Evolutionary conservation across 2,797 vertebrate species (phyloP), one percentile per base, ranked within the genome.

Genomic region (Orientallactaga sibirica): DNA sequence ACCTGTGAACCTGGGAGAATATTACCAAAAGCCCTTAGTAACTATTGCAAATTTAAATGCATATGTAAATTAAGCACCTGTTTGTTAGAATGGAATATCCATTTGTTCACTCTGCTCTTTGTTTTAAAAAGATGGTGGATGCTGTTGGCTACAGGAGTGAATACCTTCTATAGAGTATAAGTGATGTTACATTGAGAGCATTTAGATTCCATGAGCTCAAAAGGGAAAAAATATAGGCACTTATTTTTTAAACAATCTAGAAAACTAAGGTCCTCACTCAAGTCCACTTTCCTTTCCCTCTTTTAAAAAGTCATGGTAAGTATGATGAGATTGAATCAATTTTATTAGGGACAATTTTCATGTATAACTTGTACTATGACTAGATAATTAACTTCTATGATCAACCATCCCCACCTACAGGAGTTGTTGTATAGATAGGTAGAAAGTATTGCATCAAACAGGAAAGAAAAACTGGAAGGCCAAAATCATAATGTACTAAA

Each of bases 281-380:
- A 83, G 88, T 25, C 4, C 37, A 85, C 20, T 86, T 67, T 52
- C 20, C 2, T 27, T 74, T 89, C 43, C 8, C 43, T 9, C 43
- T 48, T 48, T 48, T 48, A 58, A 11, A 92, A 88, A 91, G 14
- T 88, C 25, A 62, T 79, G 82, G 12, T 14, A 43, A 94, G 76
- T 7, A 62, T 37, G 87, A 48, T 18, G 25, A 91, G 27, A 5
- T 22, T 48, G 20, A 14, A 14, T 75, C 48, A 58, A 37, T 71
- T 79, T 58, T 58, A 43, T 37, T 20, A 86, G 16, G 52, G 62
- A 41, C 41, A 64, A 55, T 55, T 58, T 90, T 52, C 8, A 1
- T 25, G 29, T 18, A 52, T 9, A 75, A 9, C 29, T 89, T 89
- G 52, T 25, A 15, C 11, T 83, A 27, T 81, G 43, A 4, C 22